Conservation (phyloP, 2,797 vertebrate species). For the Artibeus jamaicensis region DNA sequence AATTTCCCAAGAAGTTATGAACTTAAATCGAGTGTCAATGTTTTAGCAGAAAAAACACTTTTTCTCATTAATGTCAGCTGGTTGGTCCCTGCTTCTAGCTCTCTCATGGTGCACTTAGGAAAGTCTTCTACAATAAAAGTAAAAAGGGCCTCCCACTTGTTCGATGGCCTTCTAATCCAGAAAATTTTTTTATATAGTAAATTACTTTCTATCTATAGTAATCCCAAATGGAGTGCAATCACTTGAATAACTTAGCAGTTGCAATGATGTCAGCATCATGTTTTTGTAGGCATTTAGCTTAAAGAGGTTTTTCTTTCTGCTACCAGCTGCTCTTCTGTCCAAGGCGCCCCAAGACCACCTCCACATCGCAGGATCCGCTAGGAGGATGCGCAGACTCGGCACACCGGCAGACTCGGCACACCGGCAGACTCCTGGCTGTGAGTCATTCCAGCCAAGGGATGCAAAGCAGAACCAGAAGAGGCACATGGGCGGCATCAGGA, state of each 20-base stretch:
- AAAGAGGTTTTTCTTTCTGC: background rate
- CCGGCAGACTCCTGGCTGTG: too few species aligned
- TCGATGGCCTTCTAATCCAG: background rate
- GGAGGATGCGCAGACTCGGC: background rate
- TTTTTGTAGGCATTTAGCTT: background rate
- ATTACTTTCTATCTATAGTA: background rate
- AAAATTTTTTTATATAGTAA: background rate
- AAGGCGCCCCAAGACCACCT: background rate
- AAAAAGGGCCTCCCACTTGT: background rate
- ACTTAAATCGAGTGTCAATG: background rate
- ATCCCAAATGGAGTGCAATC: background rate
- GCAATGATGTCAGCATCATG: background rate
- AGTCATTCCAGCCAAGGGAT: background rate
- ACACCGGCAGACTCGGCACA: background rate
- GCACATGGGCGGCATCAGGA: fast-evolving
- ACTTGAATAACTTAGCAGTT: background rate
- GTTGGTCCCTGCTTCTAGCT: background rate
- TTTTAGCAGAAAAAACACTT: background rate
- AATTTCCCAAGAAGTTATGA: background rate
- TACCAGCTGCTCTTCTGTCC: background rate
- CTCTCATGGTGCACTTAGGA: background rate
- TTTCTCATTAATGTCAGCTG: background rate
- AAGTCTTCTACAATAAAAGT: background rate
- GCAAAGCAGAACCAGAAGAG: background rate
- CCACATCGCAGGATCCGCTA: fast-evolving